These are phyloP conservation scores for Martes flavigula DNA, from an alignment of 2,797 vertebrate genomes.

Conservation along the genomic window DNA sequence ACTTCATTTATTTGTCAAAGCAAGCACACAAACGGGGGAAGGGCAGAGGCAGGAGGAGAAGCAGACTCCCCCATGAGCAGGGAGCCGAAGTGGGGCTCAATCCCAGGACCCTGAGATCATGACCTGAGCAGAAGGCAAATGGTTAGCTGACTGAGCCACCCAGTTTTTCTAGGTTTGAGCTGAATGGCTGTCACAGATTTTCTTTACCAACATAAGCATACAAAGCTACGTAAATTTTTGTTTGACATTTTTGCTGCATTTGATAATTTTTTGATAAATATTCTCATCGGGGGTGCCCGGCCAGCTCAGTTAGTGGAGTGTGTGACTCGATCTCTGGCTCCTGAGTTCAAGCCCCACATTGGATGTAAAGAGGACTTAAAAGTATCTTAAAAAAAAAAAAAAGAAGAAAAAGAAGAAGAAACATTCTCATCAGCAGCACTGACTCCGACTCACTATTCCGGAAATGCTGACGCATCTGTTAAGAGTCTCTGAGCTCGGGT, in stretches of 20 bases:
- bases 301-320: not conserved
- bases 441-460: not conserved
- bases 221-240: not conserved
- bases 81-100: too few relatives aligned
- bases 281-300: not conserved
- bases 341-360: too few relatives aligned
- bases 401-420: not conserved
- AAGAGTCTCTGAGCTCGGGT: too few relatives aligned
- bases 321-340: not conserved
- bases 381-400: not conserved
- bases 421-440: not conserved
- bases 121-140: too few relatives aligned
- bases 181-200: not conserved
- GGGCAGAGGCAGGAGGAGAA: too few relatives aligned
- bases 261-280: not conserved
- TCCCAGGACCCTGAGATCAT: too few relatives aligned
- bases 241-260: not conserved
- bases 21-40: too few relatives aligned
- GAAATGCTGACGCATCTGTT: not conserved
- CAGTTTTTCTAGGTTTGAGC: not conserved
- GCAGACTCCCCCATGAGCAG: too few relatives aligned
- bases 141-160: too few relatives aligned
- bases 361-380: not conserved
- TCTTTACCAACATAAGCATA: not conserved
- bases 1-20: too few relatives aligned